Conservation (phyloP, 2,797 vertebrate genomes). For the Coccyzus lansbergi region DNA sequence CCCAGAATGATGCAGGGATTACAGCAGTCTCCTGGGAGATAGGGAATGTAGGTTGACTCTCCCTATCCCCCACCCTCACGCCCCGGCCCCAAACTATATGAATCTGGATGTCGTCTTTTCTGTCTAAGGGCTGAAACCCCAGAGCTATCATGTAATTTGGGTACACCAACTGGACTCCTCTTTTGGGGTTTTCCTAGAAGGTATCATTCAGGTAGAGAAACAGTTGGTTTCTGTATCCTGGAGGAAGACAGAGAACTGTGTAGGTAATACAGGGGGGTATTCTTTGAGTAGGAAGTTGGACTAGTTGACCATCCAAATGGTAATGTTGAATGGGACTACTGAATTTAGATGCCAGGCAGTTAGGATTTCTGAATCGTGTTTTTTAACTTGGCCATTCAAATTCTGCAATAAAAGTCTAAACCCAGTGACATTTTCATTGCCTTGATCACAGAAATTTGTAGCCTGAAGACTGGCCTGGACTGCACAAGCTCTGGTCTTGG, state of each 20-base stretch:
- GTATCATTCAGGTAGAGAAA: neutral
- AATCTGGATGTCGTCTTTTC: neutral
- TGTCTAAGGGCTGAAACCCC: neutral
- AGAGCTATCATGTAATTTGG: neutral
- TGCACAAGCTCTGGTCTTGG: neutral
- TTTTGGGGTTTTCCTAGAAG: neutral
- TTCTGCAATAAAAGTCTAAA: neutral
- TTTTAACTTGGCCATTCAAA: neutral
- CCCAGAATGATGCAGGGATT: constrained; percentile 13
- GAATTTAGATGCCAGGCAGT: neutral
- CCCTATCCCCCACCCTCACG: neutral
- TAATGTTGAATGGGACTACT: neutral
- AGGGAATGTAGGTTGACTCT: constrained; percentile 10
- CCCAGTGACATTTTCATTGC: neutral
- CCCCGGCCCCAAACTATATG: neutral
- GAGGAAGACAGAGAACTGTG: neutral
- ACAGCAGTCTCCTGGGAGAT: neutral
- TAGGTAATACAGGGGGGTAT: neutral
- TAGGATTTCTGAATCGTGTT: neutral
- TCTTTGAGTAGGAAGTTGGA: neutral
- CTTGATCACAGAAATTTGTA: neutral
- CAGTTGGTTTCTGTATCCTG: neutral
- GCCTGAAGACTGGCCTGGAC: neutral
- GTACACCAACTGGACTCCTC: neutral
- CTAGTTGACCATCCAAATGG: neutral